Evolutionary conservation across 2,888 invertebrate genomes (phyloP).

Genomic region (Pilophorus perplexus): DNA sequence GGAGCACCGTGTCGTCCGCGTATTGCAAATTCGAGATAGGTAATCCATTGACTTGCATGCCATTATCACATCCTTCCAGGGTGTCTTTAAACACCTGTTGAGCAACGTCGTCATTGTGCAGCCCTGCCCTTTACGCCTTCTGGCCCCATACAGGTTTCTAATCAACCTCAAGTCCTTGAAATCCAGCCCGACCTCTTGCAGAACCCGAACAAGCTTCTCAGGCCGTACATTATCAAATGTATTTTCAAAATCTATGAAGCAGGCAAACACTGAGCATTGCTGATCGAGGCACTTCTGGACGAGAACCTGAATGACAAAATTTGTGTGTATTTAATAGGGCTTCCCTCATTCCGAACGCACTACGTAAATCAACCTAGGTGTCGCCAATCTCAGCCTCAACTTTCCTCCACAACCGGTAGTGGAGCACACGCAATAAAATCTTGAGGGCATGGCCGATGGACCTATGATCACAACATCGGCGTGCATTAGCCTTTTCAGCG

Average conservation of each 20-base stretch:
- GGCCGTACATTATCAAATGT: not conserved
- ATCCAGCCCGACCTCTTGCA: no score
- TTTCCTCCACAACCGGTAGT: no score
- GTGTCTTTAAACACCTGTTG: not conserved
- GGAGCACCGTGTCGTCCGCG: no score
- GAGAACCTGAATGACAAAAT: constrained; percentile 2
- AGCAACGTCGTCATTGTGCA: constrained; percentile 1
- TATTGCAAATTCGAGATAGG: no score
- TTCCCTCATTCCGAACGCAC: no score
- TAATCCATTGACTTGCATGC: not conserved
- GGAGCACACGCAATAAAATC: no score
- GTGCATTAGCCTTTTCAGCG: constrained; percentile 23
- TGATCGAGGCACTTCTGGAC: constrained; percentile 1
- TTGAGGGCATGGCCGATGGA: constrained; percentile 10
- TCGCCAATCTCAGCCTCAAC: no score
- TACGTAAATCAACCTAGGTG: no score
- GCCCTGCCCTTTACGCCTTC: not conserved
- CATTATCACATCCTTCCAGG: not conserved
- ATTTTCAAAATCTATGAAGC: no score
- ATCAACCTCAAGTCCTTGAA: constrained; percentile 13
- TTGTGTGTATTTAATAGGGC: no score
- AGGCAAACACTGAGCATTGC: constrained; percentile 7
- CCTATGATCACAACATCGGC: not conserved
- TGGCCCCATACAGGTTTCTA: constrained; percentile 6
- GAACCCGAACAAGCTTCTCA: no score